phyloP scores from a whole-genome alignment of 1,140 invertebrate species.

The Diploscapter pachys region DNA sequence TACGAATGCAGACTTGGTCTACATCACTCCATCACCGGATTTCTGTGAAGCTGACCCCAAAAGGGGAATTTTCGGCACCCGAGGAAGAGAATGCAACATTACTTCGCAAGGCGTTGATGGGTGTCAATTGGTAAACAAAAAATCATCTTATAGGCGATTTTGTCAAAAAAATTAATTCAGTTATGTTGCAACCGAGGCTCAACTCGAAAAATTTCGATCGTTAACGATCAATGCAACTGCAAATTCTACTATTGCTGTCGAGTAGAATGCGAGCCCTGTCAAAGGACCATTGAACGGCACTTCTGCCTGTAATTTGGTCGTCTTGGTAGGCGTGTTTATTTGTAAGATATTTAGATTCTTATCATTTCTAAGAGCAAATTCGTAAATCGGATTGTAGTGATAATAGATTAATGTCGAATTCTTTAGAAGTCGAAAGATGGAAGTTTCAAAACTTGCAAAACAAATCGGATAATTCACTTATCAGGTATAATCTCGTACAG shows the following conservation, averaged over 20 bases:
- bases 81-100: conserved; percentile 67
- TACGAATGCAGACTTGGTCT: conserved; percentile 61
- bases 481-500: too few species aligned
- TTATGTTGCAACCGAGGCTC: conserved; percentile 81
- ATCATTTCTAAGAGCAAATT: conserved; percentile 16
- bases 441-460: background rate
- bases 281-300: conserved; percentile 72
- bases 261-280: conserved; percentile 83
- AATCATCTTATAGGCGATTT: too few species aligned
- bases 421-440: background rate
- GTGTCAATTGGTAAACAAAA: conserved; percentile 63
- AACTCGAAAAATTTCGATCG: conserved; percentile 71
- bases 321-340: too few species aligned
- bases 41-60: conserved; percentile 66
- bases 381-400: background rate
- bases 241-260: conserved; percentile 94
- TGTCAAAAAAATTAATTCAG: conserved; percentile 24
- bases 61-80: conserved; percentile 67
- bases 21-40: conserved; percentile 69
- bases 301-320: conserved; percentile 71
- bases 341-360: background rate
- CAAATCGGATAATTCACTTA: background rate
- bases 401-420: conserved; percentile 1
- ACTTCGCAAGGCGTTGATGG: conserved; percentile 69
- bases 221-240: conserved; percentile 81